A percentile compares a stretch with the other conserved stretches of the same genome.
phyloP scores from a whole-genome alignment of 1,140 invertebrate species.

The Lycorma delicatula region DNA sequence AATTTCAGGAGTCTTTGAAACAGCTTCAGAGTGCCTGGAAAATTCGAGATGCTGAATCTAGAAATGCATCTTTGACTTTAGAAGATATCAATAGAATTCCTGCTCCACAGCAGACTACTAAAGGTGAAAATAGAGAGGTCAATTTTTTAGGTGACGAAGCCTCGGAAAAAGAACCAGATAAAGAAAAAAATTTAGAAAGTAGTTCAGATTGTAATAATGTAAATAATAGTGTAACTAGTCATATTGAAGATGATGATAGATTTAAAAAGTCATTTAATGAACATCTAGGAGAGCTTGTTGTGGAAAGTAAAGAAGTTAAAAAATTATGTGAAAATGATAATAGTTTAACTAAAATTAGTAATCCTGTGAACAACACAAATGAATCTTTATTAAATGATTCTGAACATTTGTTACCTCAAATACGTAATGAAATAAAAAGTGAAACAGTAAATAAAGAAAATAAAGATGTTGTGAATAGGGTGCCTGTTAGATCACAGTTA shows the following conservation, averaged over 20 bases:
- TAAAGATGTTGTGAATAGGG: too few relatives aligned
- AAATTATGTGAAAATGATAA: neutral
- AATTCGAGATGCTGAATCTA: conserved; percentile 21
- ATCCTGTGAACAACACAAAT: neutral
- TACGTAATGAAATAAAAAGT: too few relatives aligned
- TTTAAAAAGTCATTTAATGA: neutral
- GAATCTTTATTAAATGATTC: neutral
- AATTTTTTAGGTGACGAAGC: conserved; percentile 36
- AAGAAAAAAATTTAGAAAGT: too few relatives aligned
- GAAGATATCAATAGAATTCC: too few relatives aligned
- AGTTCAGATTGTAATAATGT: too few relatives aligned
- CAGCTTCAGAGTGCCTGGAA: conserved; percentile 39
- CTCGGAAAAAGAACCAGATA: conserved; percentile 37
- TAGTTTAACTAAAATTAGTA: neutral
- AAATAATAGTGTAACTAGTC: too few relatives aligned
- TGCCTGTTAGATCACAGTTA: too few relatives aligned
- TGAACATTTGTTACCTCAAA: too few relatives aligned
- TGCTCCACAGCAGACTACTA: neutral
- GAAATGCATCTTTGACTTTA: conserved; percentile 1
- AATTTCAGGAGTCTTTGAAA: conserved; percentile 46
- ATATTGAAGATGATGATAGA: neutral
- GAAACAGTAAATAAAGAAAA: too few relatives aligned
- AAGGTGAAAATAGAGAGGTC: conserved; percentile 12
- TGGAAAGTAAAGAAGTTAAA: neutral
- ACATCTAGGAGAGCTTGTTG: neutral